Percentiles rank a stretch among this genome's conserved stretches.
These are phyloP conservation scores for Oedothorax gibbosus DNA, from an alignment of 1,140 invertebrate species.

Conservation along the genomic window DNA sequence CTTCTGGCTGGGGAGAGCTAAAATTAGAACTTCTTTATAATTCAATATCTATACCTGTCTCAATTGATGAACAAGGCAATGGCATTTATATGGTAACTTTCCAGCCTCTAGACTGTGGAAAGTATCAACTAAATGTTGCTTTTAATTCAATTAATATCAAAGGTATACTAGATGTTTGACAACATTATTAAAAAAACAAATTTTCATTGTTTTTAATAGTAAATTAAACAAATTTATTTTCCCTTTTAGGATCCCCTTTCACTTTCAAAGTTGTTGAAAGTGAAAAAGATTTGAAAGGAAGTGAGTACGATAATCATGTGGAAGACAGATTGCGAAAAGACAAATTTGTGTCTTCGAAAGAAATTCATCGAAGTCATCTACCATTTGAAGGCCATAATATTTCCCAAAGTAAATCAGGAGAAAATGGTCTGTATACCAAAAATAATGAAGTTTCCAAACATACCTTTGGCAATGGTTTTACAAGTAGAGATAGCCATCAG, in stretches of 20 bases:
- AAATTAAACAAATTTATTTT: conserved; percentile 32
- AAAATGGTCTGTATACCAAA: conserved; percentile 2
- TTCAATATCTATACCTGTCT: conserved; percentile 80
- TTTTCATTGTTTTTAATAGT: neutral
- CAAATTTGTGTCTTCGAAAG: conserved; percentile 19
- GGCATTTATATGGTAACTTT: conserved; percentile 90
- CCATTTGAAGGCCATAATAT: conserved; percentile 20
- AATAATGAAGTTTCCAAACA: conserved; percentile 22
- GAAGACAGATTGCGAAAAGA: conserved; percentile 54
- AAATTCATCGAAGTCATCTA: conserved; percentile 49
- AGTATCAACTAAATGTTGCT: conserved; percentile 92
- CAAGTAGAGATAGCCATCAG: conserved; percentile 35
- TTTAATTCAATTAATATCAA: conserved; percentile 97
- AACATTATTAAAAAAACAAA: neutral
- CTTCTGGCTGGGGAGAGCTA: conserved; percentile 87
- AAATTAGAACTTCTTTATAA: conserved; percentile 86
- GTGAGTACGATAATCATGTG: conserved; percentile 11
- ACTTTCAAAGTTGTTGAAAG: conserved; percentile 61
- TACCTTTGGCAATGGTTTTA: conserved; percentile 7
- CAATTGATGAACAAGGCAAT: conserved; percentile 83
- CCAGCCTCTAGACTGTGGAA: conserved; percentile 87
- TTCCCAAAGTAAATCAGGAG: conserved; percentile 8
- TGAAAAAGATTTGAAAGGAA: conserved; percentile 43
- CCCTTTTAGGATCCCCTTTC: conserved; percentile 73
- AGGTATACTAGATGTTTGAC: conserved; percentile 71